phyloP scores from a whole-genome alignment of 2,113 vertebrate species.

The Stigmatopora argus region DNA sequence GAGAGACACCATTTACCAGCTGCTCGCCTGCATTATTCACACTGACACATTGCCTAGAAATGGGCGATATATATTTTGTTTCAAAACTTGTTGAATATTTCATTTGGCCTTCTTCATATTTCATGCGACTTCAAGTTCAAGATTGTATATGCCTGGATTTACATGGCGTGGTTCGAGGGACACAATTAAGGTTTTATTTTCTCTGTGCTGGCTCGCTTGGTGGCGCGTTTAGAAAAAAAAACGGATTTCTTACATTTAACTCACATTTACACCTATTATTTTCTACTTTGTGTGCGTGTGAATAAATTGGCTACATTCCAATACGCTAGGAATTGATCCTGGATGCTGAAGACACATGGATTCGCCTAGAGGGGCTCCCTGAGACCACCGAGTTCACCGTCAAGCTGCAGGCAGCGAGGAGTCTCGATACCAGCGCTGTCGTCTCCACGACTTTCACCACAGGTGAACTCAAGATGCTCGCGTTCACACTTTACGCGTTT shows the following conservation, averaged over 20 bases:
- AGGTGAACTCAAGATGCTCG: constrained; percentile 62
- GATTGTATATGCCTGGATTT: not conserved
- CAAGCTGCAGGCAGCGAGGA: constrained; percentile 83
- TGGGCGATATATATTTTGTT: not conserved
- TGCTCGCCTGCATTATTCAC: constrained; percentile 14
- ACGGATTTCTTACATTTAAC: not conserved
- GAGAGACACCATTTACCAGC: constrained; percentile 10
- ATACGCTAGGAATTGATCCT: constrained; percentile 85
- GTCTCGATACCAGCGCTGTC: constrained; percentile 74
- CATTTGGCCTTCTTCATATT: constrained; percentile 5
- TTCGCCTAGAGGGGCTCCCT: constrained; percentile 87
- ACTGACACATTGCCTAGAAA: constrained; percentile 3
- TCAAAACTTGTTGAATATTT: constrained; percentile 7
- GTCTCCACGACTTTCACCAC: constrained; percentile 84
- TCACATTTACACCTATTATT: constrained; percentile 14
- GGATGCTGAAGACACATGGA: constrained; percentile 94
- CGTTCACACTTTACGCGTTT: not conserved
- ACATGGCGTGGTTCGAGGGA: not conserved
- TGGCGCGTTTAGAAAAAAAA: too few relatives aligned
- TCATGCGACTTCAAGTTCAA: not conserved
- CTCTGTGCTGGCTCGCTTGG: too few relatives aligned
- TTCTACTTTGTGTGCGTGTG: not conserved
- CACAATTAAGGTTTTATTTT: not conserved
- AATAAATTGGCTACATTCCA: not conserved
- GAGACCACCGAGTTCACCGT: constrained; percentile 89